Percentiles rank a stretch among this genome's conserved stretches.
These are phyloP conservation scores for Acanthis flammea DNA, from an alignment of 2,797 vertebrate species.

Conservation along the genomic window DNA sequence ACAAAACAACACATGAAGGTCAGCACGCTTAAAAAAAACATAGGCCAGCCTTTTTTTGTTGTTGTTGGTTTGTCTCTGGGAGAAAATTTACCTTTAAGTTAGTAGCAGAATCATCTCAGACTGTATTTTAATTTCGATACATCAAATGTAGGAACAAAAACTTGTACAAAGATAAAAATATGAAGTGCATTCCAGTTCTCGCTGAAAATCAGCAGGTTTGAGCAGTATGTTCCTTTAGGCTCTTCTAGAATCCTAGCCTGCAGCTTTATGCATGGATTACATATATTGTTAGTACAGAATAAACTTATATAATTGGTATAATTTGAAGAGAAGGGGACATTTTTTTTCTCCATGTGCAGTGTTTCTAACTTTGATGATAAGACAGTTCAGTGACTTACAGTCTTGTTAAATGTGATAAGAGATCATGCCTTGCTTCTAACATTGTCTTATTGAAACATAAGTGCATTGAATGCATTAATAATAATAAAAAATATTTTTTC, in stretches of 20 bases:
- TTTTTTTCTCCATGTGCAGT: background rate
- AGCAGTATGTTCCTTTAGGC: background rate
- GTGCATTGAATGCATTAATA: background rate
- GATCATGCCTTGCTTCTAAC: background rate
- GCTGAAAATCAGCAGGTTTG: background rate
- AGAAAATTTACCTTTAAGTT: background rate
- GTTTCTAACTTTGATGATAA: background rate
- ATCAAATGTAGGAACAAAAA: background rate
- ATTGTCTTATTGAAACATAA: background rate
- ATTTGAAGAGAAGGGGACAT: background rate
- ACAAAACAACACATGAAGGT: rapidly evolving
- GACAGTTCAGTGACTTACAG: background rate
- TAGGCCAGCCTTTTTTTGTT: background rate
- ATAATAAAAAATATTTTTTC: background rate
- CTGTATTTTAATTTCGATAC: background rate
- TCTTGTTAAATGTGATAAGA: background rate
- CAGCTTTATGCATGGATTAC: background rate
- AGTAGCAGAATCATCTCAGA: background rate
- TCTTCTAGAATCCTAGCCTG: background rate
- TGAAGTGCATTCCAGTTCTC: background rate
- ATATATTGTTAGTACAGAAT: background rate
- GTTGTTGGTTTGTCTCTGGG: background rate
- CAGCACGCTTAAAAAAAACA: background rate
- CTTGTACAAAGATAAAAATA: background rate
- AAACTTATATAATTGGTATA: background rate